Base-by-base conservation (phyloP, 2,888 invertebrate genomes). In the Eristalis intricaria region DNA sequence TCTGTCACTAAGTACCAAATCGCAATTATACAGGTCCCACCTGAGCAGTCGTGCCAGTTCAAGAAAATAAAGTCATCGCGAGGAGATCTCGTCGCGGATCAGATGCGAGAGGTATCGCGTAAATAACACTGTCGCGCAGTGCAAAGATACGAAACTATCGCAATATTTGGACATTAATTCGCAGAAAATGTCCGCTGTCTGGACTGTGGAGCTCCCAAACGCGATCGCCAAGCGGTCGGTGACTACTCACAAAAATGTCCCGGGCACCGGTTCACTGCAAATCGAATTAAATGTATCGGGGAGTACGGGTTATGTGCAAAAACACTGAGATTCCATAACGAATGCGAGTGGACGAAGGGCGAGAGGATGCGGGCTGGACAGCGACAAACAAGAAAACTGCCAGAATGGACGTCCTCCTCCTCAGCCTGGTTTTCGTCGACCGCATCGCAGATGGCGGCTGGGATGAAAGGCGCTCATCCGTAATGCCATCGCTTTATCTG, bases 391-490 rank as follows among this genome's bases (percentile, higher is more conserved):
- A 84, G 84, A 79, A 50, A 82, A 86, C 82, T 82, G 86, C 60
- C 86, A 86, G 69, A 74, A 50, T 70, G 65, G 77, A 56, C 70
- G 74, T 78, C 69, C 70, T 56, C 50, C 75, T 60, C 23, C 26
- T 66, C 66, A 8, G 60, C 40, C 26, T 38, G 26, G 60, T 29
- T 15, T 26, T 40, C 40, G 38, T 63, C 60, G 26, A 26, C 22
- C 26, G 65, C 29, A 19, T 15, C 65, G 60, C 32, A 77, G 68
- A n/a, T 84, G 88, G 77, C 88, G 88, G 88, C 22, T 60, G 10
- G 74, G 80, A 88, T 88, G 84, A 88, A 88, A 88, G 88, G 84
- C 77, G 79, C 84, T 88, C 88, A 88, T 83, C 84, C 80, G 88
- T 84, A 84, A 84, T 88, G 79, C 80, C 80, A 76, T 84, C 65